These are phyloP conservation scores for Pseudorectes ferrugineus DNA, from an alignment of 2,113 vertebrate species.

Conservation along the genomic window DNA sequence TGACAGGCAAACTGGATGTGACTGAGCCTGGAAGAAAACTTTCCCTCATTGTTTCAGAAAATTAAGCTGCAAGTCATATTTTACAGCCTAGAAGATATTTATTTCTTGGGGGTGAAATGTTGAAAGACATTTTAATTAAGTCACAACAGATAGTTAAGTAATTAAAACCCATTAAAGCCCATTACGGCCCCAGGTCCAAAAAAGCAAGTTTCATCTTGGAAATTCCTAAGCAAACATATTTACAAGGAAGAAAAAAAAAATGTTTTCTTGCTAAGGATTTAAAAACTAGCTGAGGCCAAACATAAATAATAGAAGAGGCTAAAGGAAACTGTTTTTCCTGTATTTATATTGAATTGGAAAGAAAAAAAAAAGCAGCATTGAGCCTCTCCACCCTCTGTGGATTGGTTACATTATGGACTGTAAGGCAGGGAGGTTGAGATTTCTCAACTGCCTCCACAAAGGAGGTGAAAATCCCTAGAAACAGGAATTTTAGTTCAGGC, in stretches of 20 bases:
- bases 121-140: conserved; percentile 42
- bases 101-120: neutral
- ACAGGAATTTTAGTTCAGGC: neutral
- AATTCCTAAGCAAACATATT: neutral
- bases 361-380: neutral
- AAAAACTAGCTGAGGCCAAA: neutral
- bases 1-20: neutral
- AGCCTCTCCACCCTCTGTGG: neutral
- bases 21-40: neutral
- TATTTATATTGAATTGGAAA: neutral
- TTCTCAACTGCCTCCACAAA: neutral
- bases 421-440: neutral
- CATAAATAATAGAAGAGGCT: neutral
- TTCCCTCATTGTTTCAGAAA: neutral
- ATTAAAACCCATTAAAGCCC: conserved; percentile 32
- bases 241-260: neutral
- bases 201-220: neutral
- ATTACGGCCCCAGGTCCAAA: neutral
- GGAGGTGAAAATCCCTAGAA: neutral
- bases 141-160: conserved; percentile 33
- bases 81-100: neutral
- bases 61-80: neutral
- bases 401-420: neutral
- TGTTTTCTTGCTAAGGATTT: neutral
- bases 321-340: neutral